Conservation (phyloP, 2,888 invertebrate genomes). For the Lepas anatifera region DNA sequence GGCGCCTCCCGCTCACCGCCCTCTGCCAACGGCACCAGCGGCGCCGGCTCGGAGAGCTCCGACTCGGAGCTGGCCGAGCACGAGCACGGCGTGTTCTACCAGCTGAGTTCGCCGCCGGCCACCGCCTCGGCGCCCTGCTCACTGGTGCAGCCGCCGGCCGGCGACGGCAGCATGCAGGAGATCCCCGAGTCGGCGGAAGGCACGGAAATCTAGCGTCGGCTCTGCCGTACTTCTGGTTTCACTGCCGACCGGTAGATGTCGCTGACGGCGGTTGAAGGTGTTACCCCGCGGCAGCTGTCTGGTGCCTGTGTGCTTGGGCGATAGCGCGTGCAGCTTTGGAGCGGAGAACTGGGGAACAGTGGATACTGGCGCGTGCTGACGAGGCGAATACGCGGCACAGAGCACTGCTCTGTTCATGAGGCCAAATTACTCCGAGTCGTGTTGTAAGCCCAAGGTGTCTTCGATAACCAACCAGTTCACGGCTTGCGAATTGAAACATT, state of each 20-base stretch:
- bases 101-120: neutral
- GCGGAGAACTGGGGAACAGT: too few species aligned
- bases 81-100: neutral
- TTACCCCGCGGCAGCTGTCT: neutral
- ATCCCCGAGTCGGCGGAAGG: neutral
- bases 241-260: neutral
- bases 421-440: too few species aligned
- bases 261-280: neutral
- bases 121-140: neutral
- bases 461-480: too few species aligned
- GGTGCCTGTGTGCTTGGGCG: neutral
- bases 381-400: too few species aligned
- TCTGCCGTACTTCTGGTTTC: neutral
- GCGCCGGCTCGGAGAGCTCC: neutral
- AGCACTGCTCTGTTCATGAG: too few species aligned
- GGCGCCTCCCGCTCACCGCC: neutral
- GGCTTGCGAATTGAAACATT: too few species aligned
- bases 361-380: too few species aligned
- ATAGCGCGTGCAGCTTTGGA: neutral
- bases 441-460: too few species aligned
- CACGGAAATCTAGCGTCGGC: neutral
- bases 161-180: neutral
- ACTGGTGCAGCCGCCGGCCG: neutral
- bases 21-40: neutral
- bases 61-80: neutral